A percentile compares a stretch with the other conserved stretches of the same genome.
These are phyloP conservation scores for Leptopilina clavipes DNA, from an alignment of 1,140 invertebrate genomes.

Conservation along the genomic window DNA sequence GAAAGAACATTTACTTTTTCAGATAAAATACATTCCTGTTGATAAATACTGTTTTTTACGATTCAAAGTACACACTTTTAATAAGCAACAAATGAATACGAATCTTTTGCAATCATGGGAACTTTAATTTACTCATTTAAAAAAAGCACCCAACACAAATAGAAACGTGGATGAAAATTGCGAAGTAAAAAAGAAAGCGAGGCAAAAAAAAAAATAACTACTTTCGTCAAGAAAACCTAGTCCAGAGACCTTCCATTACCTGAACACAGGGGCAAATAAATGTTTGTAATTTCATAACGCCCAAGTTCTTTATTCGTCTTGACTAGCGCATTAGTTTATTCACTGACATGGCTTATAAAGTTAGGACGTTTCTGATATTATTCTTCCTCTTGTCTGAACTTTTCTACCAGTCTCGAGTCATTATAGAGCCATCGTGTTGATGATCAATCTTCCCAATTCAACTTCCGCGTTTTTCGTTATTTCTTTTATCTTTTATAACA, in stretches of 20 bases:
- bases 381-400: conserved; percentile 4
- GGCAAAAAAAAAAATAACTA: neutral
- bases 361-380: conserved; percentile 3
- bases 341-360: conserved; percentile 27
- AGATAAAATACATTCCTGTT: too few relatives aligned
- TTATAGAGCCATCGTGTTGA: conserved; percentile 5
- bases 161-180: neutral
- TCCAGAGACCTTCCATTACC: neutral
- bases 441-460: conserved; percentile 16
- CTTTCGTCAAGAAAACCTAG: conserved; percentile 6
- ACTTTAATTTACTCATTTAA: conserved; percentile 1
- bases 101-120: neutral
- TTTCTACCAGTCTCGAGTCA: conserved; percentile 18
- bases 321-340: neutral
- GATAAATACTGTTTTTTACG: neutral
- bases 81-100: neutral
- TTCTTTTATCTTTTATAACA: neutral
- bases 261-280: conserved; percentile 18
- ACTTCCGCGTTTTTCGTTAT: neutral
- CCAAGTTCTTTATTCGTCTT: conserved; percentile 21
- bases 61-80: neutral
- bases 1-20: too few relatives aligned
- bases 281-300: conserved; percentile 31
- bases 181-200: neutral
- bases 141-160: neutral